These are phyloP conservation scores for Tineola bisselliella DNA, from an alignment of 2,888 invertebrate genomes.

Conservation along the genomic window DNA sequence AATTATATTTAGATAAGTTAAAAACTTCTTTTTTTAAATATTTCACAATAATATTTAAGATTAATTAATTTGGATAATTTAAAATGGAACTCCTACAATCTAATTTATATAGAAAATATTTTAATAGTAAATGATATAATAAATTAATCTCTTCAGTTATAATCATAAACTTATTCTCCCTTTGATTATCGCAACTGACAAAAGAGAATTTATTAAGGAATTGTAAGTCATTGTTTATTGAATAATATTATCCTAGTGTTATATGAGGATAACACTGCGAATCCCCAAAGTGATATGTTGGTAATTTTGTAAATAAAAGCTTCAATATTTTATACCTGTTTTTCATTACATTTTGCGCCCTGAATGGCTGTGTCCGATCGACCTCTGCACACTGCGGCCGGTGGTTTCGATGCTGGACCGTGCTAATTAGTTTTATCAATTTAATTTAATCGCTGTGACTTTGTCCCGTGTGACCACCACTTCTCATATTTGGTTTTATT, in stretches of 20 bases:
- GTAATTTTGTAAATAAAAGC: constrained; percentile 69
- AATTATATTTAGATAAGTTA: too few species aligned
- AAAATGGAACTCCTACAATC: too few species aligned
- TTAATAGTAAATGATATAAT: neutral
- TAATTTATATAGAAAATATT: too few species aligned
- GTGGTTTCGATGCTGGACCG: neutral
- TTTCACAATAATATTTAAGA: too few species aligned
- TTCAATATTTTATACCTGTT: constrained; percentile 32
- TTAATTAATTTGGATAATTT: too few species aligned
- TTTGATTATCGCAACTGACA: neutral
- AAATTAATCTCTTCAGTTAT: neutral
- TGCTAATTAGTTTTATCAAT: constrained; percentile 5
- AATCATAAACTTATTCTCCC: neutral
- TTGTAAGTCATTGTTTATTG: constrained; percentile 7
- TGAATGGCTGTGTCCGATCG: neutral
- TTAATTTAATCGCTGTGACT: neutral
- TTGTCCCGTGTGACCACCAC: neutral
- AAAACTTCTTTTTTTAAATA: too few species aligned
- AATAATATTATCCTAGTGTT: neutral
- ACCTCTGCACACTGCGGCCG: neutral
- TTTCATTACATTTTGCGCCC: neutral
- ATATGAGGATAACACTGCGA: constrained; percentile 51
- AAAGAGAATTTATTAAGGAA: constrained; percentile 12
- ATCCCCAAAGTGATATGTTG: constrained; percentile 68
- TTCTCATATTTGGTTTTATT: neutral